phyloP scores from a whole-genome alignment of 2,113 vertebrate species.

The Cryptomyrus ogoouensis region DNA sequence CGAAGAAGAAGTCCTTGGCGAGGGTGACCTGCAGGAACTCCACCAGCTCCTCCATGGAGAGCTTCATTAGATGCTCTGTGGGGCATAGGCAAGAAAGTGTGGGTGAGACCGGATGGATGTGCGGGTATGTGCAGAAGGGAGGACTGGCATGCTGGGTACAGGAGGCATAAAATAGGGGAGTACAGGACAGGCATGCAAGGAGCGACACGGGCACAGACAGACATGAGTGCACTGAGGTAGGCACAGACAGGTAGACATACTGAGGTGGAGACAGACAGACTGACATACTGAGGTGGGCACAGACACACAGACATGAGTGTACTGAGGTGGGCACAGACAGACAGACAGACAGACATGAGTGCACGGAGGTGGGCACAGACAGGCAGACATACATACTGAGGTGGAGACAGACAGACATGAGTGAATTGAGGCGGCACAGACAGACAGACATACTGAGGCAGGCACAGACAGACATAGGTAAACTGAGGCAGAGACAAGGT shows the following conservation, averaged over 20 bases:
- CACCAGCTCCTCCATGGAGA: conserved; percentile 96
- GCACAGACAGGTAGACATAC: background rate
- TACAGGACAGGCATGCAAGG: background rate
- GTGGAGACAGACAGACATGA: background rate
- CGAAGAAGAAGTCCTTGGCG: conserved; percentile 85
- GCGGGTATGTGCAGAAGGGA: background rate
- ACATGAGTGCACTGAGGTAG: background rate
- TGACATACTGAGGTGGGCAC: background rate
- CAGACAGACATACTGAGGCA: background rate
- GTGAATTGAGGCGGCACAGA: background rate
- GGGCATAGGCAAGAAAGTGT: background rate
- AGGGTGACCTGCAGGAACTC: conserved; percentile 89
- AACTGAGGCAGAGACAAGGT: background rate
- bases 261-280: too few species aligned
- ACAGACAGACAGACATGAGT: background rate
- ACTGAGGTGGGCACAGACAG: background rate
- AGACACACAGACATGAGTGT: background rate
- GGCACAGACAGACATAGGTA: background rate
- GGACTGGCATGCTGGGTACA: background rate
- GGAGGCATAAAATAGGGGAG: background rate
- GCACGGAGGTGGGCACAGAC: background rate
- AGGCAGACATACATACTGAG: background rate
- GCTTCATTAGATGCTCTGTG: conserved; percentile 81
- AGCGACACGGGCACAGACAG: background rate
- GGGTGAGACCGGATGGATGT: background rate